These are phyloP conservation scores for Clarias batrachus DNA, from an alignment of 2,113 vertebrate species.

Conservation along the genomic window DNA sequence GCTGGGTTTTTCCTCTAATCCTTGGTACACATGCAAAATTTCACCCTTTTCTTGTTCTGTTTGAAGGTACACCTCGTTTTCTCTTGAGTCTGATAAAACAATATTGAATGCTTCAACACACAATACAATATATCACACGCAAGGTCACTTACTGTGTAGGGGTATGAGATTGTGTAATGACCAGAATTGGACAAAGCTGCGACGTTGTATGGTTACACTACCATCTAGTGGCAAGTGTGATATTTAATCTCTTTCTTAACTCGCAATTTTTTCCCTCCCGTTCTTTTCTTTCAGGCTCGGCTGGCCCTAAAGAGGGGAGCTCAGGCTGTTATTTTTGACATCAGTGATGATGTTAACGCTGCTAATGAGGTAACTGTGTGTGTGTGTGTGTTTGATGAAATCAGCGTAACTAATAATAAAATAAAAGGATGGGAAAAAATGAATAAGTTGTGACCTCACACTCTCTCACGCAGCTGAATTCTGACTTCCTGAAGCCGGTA, in stretches of 20 bases:
- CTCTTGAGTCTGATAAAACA: neutral
- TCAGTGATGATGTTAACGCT: conserved; percentile 85
- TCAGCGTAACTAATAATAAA: neutral
- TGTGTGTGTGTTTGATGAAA: neutral
- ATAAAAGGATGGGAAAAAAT: too few species aligned
- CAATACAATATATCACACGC: neutral
- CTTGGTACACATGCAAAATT: neutral
- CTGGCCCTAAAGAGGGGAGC: conserved; percentile 92
- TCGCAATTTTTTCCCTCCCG: neutral
- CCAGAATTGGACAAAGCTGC: neutral
- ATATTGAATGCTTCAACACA: neutral
- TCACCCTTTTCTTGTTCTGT: neutral
- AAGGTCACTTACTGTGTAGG: neutral
- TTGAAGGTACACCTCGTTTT: neutral
- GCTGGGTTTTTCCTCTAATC: neutral
- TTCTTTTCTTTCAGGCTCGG: conserved; percentile 76
- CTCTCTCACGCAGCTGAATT: conserved; percentile 74
- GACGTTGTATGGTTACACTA: neutral
- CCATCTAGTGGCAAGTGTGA: conserved; percentile 42
- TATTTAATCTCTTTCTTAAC: neutral
- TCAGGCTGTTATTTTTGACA: conserved; percentile 92
- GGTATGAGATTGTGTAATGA: conserved; percentile 25
- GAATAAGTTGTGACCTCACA: neutral
- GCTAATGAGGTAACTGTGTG: conserved; percentile 80
- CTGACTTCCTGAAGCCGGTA: conserved; percentile 83